Percentiles rank a stretch among this genome's conserved stretches.
phyloP scores from a whole-genome alignment of 2,113 vertebrate genomes.

The Sturnus vulgaris region DNA sequence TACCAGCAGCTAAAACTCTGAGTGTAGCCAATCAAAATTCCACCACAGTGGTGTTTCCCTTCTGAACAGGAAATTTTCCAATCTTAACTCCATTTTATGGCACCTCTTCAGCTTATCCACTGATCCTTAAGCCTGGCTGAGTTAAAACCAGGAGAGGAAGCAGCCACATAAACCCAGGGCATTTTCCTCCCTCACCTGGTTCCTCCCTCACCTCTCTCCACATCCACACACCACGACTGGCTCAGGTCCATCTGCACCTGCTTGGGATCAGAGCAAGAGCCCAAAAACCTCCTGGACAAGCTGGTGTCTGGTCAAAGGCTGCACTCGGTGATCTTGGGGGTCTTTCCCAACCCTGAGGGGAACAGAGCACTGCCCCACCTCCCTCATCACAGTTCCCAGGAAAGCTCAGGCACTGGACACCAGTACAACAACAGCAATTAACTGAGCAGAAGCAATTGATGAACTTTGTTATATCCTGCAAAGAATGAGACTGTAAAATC shows the following conservation, averaged over 20 bases:
- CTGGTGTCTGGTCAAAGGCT: too few species aligned
- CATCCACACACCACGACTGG: rapidly evolving
- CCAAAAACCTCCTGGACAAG: background rate
- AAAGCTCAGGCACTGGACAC: background rate
- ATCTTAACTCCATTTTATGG: background rate
- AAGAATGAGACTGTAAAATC: background rate
- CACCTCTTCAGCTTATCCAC: background rate
- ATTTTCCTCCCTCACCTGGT: background rate
- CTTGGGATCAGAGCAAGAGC: background rate
- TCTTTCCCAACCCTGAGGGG: background rate
- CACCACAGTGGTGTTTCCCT: background rate
- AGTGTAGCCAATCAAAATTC: background rate
- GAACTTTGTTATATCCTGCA: rapidly evolving
- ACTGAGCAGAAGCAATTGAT: background rate
- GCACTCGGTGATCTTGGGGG: background rate
- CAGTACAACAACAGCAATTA: background rate
- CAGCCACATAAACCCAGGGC: background rate
- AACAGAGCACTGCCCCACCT: background rate
- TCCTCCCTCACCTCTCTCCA: background rate
- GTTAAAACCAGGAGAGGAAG: background rate
- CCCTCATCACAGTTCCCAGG: background rate
- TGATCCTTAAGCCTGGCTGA: background rate
- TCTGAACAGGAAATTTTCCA: background rate
- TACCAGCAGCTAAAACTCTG: background rate
- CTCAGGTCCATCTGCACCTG: background rate